A percentile compares a stretch with the other conserved stretches of the same genome.
phyloP scores from a whole-genome alignment of 1,140 invertebrate species.

The Coelopa frigida region DNA sequence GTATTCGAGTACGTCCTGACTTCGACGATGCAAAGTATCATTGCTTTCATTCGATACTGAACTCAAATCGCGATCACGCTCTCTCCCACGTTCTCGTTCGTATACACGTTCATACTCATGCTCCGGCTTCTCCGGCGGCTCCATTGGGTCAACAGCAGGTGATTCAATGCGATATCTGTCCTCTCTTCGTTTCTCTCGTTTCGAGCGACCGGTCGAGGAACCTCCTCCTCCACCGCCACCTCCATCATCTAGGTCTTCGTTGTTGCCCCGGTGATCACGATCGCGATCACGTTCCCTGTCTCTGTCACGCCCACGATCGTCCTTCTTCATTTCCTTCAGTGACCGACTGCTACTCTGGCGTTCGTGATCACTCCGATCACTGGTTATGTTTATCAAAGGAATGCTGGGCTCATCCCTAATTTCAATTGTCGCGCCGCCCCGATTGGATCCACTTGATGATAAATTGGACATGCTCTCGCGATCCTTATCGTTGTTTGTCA shows the following conservation, averaged over 20 bases:
- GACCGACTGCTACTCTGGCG: constrained; percentile 13
- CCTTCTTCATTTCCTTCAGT: constrained; percentile 17
- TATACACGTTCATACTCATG: constrained; percentile 27
- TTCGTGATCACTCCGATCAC: constrained; percentile 18
- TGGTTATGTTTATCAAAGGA: constrained; percentile 23
- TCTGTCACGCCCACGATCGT: constrained; percentile 15
- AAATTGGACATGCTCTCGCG: too few species aligned
- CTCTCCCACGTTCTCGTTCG: constrained; percentile 34
- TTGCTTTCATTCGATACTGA: constrained; percentile 45
- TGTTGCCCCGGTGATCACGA: constrained; percentile 2
- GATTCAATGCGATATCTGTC: constrained; percentile 12
- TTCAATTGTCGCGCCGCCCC: not conserved
- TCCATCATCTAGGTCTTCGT: constrained; percentile 6
- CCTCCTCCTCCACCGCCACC: not conserved
- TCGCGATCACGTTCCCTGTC: constrained; percentile 15
- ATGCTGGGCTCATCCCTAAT: constrained; percentile 11
- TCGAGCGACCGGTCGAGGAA: constrained; percentile 9
- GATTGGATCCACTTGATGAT: too few species aligned
- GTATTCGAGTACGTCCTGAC: constrained; percentile 46
- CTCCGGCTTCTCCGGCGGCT: constrained; percentile 3
- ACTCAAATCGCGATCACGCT: constrained; percentile 39
- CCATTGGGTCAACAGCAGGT: constrained; percentile 6
- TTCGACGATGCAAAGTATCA: constrained; percentile 43
- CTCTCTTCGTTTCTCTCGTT: constrained; percentile 17
- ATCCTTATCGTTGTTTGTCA: not conserved